phyloP scores from a whole-genome alignment of 2,888 invertebrate genomes.

The Apoda limacodes region DNA sequence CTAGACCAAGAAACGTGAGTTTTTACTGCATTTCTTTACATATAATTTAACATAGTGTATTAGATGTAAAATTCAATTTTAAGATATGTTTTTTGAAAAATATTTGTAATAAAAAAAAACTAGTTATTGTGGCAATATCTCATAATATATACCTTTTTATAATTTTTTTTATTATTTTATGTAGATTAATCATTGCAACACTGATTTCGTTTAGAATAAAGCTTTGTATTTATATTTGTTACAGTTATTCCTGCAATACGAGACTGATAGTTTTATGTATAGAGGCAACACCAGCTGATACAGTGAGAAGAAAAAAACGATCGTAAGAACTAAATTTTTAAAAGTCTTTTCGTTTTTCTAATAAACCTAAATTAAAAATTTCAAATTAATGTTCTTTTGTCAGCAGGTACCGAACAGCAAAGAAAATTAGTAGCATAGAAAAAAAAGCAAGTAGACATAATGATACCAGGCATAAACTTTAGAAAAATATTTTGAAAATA shows the following conservation, averaged over 20 bases:
- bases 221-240: too few relatives aligned
- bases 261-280: constrained; percentile 91
- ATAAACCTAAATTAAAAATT: not conserved
- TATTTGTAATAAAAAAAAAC: too few relatives aligned
- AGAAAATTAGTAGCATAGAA: constrained; percentile 30
- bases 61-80: constrained; percentile 2
- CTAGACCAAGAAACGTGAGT: constrained; percentile 78
- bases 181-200: not conserved
- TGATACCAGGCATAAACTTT: constrained; percentile 43
- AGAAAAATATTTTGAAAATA: constrained; percentile 27
- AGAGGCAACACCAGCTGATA: constrained; percentile 79
- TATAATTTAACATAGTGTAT: too few relatives aligned
- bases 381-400: constrained; percentile 12
- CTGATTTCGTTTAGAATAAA: too few relatives aligned
- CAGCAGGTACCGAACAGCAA: constrained; percentile 39
- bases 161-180: not conserved
- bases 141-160: too few relatives aligned
- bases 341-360: not conserved
- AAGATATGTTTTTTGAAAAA: too few relatives aligned
- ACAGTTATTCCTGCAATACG: constrained; percentile 86
- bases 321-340: constrained; percentile 37
- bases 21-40: too few relatives aligned
- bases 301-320: constrained; percentile 70
- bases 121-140: too few relatives aligned
- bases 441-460: constrained; percentile 41